Conservation (phyloP, 2,888 invertebrate species). For the Hypsopygia costalis region DNA sequence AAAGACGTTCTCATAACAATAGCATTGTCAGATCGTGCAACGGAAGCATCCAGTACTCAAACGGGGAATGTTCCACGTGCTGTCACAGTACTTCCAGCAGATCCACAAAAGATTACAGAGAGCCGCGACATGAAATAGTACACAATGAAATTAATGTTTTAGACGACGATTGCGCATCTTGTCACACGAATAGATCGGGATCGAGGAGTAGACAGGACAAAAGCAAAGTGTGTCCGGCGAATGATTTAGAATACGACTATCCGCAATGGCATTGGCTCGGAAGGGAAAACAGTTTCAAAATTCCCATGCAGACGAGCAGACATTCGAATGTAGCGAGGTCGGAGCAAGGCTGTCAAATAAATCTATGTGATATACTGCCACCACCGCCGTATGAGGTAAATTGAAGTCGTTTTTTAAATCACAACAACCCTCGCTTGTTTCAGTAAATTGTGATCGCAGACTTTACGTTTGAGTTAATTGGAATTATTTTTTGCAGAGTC, state of each 20-base stretch:
- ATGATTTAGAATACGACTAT: slow-evolving; percentile 76
- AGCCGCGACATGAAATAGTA: slow-evolving; percentile 58
- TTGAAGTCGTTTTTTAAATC: slow-evolving; percentile 50
- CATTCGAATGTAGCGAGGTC: slow-evolving; percentile 72
- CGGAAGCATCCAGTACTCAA: slow-evolving; percentile 73
- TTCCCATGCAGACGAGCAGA: slow-evolving; percentile 70
- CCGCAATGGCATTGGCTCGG: slow-evolving; percentile 77
- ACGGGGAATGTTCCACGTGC: slow-evolving; percentile 74
- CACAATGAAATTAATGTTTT: slow-evolving; percentile 67
- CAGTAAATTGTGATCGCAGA: slow-evolving; percentile 25
- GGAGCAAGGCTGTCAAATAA: slow-evolving; percentile 79
- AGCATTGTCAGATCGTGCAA: slow-evolving; percentile 75
- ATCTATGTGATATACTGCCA: slow-evolving; percentile 84
- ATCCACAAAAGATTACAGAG: slow-evolving; percentile 73
- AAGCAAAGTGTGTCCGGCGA: slow-evolving; percentile 72
- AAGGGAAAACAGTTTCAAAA: slow-evolving; percentile 77
- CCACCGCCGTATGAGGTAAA: slow-evolving; percentile 82
- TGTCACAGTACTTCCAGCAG: slow-evolving; percentile 74
- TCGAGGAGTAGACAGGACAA: slow-evolving; percentile 73
- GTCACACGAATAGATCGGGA: slow-evolving; percentile 72
- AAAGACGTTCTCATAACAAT: slow-evolving; percentile 74
- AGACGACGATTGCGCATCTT: slow-evolving; percentile 69
- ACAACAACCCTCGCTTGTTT: slow-evolving; percentile 22
- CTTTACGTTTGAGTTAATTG: slow-evolving; percentile 23
- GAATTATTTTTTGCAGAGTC: slow-evolving; percentile 57